Percentiles rank a stretch among this genome's conserved stretches.
Conservation (phyloP, 2,888 invertebrate genomes). For the Cephus rjabovi region DNA sequence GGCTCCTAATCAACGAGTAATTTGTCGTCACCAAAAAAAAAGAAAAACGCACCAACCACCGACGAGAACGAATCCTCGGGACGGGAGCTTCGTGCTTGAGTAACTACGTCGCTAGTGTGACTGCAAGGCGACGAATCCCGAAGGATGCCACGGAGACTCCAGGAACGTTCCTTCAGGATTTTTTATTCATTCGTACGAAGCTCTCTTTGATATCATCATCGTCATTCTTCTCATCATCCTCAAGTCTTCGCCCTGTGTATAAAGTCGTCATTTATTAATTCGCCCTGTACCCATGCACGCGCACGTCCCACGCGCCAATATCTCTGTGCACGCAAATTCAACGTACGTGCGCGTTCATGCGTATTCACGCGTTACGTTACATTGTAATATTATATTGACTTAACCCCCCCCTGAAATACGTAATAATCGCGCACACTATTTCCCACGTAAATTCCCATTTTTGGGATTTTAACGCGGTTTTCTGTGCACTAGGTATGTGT, state of each 20-base stretch:
- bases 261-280: slow-evolving; percentile 37
- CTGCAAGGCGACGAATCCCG: slow-evolving; percentile 21
- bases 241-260: slow-evolving; percentile 43
- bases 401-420: background rate
- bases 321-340: slow-evolving; percentile 13
- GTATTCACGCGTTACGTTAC: slow-evolving; percentile 14
- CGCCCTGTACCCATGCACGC: background rate
- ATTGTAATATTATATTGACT: slow-evolving; percentile 12
- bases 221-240: slow-evolving; percentile 11
- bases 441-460: slow-evolving; percentile 5
- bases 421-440: slow-evolving; percentile 4
- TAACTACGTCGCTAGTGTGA: slow-evolving; percentile 20
- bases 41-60: background rate
- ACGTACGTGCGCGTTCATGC: slow-evolving; percentile 17
- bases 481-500: slow-evolving; percentile 5
- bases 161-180: slow-evolving; percentile 5
- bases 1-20: background rate
- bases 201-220: slow-evolving; percentile 26
- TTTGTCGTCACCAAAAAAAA: background rate
- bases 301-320: slow-evolving; percentile 17
- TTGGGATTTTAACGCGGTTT: background rate
- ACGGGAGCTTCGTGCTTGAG: slow-evolving; percentile 2
- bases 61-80: background rate
- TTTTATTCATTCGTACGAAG: background rate
- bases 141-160: slow-evolving; percentile 16